These are phyloP conservation scores for Orcinus orca DNA, from an alignment of 2,113 vertebrate genomes.

Conservation along the genomic window DNA sequence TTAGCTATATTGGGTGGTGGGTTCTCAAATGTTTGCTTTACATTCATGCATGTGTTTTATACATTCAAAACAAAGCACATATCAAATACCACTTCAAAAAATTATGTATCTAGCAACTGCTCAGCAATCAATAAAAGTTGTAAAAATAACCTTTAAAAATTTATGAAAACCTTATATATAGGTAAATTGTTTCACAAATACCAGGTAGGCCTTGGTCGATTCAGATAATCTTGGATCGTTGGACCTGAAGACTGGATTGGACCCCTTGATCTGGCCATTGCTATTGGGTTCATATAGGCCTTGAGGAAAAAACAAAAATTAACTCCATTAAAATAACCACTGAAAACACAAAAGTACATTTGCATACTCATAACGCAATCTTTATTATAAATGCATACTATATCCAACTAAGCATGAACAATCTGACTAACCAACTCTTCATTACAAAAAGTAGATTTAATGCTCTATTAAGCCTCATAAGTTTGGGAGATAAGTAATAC, in stretches of 20 bases:
- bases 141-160: not conserved
- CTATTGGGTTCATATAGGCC: slow-evolving; percentile 99
- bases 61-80: not conserved
- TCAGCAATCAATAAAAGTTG: not conserved
- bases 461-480: not conserved
- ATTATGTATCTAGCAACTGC: not conserved
- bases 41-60: not conserved
- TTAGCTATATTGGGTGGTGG: not conserved
- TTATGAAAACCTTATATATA: slow-evolving; percentile 1
- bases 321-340: slow-evolving; percentile 46
- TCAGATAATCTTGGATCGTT: slow-evolving; percentile 97
- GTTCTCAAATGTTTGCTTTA: slow-evolving; percentile 6
- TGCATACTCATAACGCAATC: not conserved
- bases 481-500: not conserved
- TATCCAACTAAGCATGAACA: not conserved
- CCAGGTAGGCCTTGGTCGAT: slow-evolving; percentile 98
- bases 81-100: slow-evolving; percentile 31
- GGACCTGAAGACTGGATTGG: slow-evolving; percentile 91
- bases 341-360: slow-evolving; percentile 18
- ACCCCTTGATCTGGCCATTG: slow-evolving; percentile 94
- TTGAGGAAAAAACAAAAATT: slow-evolving; percentile 77
- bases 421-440: not conserved
- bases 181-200: slow-evolving; percentile 79
- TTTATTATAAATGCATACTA: not conserved
- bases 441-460: slow-evolving; percentile 18